These are phyloP conservation scores for Hydractinia echinata DNA, from an alignment of 30 jellyfish, hydroid and myxozoan species.

Conservation along the genomic window DNA sequence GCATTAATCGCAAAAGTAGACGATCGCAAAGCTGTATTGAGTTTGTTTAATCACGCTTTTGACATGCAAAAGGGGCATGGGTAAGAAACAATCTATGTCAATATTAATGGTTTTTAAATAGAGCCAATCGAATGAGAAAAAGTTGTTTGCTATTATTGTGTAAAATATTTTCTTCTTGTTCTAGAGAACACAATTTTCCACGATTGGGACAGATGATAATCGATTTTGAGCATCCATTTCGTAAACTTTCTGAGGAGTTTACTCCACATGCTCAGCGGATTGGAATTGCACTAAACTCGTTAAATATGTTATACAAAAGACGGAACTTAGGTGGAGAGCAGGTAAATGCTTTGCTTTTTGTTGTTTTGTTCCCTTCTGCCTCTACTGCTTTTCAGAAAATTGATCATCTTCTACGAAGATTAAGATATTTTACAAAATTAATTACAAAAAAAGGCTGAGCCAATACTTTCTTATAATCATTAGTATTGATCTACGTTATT, in stretches of 20 bases:
- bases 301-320: constrained; percentile 52
- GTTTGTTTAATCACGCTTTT: constrained; percentile 88
- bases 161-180: not conserved
- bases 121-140: not conserved
- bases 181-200: constrained; percentile 38
- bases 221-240: constrained; percentile 77
- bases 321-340: constrained; percentile 75
- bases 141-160: not conserved
- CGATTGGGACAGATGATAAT: constrained; percentile 93
- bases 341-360: constrained; percentile 28
- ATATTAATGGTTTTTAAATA: not conserved
- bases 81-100: constrained; percentile 35
- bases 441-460: too few species aligned
- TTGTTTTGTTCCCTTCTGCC: too few species aligned
- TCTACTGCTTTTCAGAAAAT: too few species aligned
- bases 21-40: constrained; percentile 84
- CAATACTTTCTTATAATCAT: too few species aligned
- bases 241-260: constrained; percentile 71
- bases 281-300: constrained; percentile 80
- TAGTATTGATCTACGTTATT: too few species aligned
- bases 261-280: constrained; percentile 93
- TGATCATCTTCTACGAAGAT: too few species aligned
- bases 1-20: constrained; percentile 75
- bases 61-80: constrained; percentile 82
- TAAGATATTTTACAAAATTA: too few species aligned